phyloP scores from a whole-genome alignment of 2,888 invertebrate species.

The Lacanobia oleracea region DNA sequence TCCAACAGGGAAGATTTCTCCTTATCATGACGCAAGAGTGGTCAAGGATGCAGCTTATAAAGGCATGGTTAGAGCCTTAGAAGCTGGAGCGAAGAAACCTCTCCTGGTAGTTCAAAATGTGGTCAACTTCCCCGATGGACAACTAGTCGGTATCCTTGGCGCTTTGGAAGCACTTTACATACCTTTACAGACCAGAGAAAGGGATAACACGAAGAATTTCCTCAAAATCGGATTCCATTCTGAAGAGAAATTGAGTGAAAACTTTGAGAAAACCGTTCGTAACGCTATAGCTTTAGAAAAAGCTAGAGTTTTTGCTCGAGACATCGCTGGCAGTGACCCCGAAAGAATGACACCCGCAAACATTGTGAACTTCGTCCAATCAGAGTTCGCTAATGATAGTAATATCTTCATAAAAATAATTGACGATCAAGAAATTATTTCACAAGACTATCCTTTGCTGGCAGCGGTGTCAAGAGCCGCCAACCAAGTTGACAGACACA shows the following conservation, averaged over 20 bases:
- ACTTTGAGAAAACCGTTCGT: slow-evolving; percentile 90
- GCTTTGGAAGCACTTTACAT: slow-evolving; percentile 97
- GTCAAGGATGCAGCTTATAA: slow-evolving; percentile 93
- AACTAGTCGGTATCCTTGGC: slow-evolving; percentile 95
- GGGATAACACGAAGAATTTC: slow-evolving; percentile 90
- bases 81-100: slow-evolving; percentile 95
- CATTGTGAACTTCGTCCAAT: slow-evolving; percentile 94
- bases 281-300: slow-evolving; percentile 92
- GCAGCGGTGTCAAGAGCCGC: slow-evolving; percentile 94
- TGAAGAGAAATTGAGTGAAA: slow-evolving; percentile 89
- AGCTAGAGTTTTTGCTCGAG: slow-evolving; percentile 90
- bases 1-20: slow-evolving; percentile 94
- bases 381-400: slow-evolving; percentile 90
- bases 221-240: slow-evolving; percentile 91
- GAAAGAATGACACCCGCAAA: slow-evolving; percentile 96
- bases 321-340: slow-evolving; percentile 94
- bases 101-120: slow-evolving; percentile 93
- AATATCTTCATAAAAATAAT: slow-evolving; percentile 92
- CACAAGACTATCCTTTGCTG: slow-evolving; percentile 94
- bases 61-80: slow-evolving; percentile 95
- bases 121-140: slow-evolving; percentile 93
- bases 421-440: slow-evolving; percentile 90
- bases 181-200: slow-evolving; percentile 94
- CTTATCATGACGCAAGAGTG: slow-evolving; percentile 87
- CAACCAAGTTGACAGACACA: slow-evolving; percentile 91